phyloP scores from a whole-genome alignment of 1,140 invertebrate species.

The Ceratina calcarata region DNA sequence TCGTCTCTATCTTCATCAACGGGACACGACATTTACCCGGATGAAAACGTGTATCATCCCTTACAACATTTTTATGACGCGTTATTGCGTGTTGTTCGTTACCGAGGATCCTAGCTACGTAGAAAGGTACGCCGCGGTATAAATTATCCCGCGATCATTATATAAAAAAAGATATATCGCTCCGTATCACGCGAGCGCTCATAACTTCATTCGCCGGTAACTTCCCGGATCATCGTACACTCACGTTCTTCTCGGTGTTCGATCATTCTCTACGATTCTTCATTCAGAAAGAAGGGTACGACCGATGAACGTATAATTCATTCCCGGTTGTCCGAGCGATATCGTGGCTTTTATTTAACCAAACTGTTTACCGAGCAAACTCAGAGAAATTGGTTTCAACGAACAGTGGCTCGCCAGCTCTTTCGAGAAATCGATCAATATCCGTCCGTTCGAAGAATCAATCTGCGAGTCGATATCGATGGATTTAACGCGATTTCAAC shows the following conservation, averaged over 20 bases:
- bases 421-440: background rate
- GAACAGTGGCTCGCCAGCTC: background rate
- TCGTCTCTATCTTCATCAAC: background rate
- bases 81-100: background rate
- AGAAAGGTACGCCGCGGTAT: background rate
- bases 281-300: background rate
- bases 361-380: background rate
- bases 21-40: background rate
- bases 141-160: slow-evolving; percentile 10
- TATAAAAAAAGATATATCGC: slow-evolving; percentile 30
- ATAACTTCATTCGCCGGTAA: slow-evolving; percentile 31
- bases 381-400: background rate
- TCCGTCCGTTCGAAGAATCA: background rate
- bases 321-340: background rate
- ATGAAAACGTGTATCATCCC: background rate
- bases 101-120: background rate
- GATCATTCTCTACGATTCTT: background rate
- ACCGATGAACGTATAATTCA: background rate
- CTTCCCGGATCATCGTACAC: background rate
- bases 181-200: slow-evolving; percentile 43
- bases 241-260: slow-evolving; percentile 1
- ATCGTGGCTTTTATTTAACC: background rate
- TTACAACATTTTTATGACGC: background rate
- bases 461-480: background rate
- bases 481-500: slow-evolving; percentile 16